Evolutionary conservation across 1,140 invertebrate species (phyloP), one percentile per base, ranked within the genome.

Genomic region (Hesperophylax magnus): DNA sequence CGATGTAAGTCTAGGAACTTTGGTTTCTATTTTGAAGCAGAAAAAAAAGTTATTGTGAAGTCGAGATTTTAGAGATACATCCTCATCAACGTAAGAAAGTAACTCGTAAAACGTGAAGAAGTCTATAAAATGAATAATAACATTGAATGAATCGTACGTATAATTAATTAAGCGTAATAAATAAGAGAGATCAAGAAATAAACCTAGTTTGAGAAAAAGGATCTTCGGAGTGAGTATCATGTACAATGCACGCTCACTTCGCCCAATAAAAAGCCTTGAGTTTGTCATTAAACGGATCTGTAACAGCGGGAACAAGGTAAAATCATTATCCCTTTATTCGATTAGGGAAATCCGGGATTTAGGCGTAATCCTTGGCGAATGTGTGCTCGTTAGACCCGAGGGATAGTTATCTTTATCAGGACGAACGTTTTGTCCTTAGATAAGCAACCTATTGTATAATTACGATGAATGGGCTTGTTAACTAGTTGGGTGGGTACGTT

Each of bases 331-430:
- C 39, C 54, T 47, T 72, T 72, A 54, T 72, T 72, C 69, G 52
- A 72, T 72, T 72, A 72, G 69, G 69, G n/a, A 72, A 72, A 53
- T 53, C 69, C 69, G 17, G 69, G 18, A 53, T 31, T 54, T 54
- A 53, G 53, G 18, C 14, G 4, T 54, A 72, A 72, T 72, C 69
- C 47, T 24, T 15, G 20, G 39, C 22, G 53, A 72, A 53, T 53
- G 47, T 72, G 47, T n/a, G 69, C 69, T 72, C 69, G 69, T 72
- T 72, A 72, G 52, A 52, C 52, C 47, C 18, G 9, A 4, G 15
- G 47, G 20, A 53, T 72, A 72, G 69, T 72, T 69, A n/a, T 71
- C 69, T 22, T 72, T 54, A 72, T 27, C 52, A 27, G 22, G 22
- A 72, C 17, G 15, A 22, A 11, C 11, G 27, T 72, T 54, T 72